phyloP scores from a whole-genome alignment of 2,797 vertebrate species.

The Tarsius wallacei region DNA sequence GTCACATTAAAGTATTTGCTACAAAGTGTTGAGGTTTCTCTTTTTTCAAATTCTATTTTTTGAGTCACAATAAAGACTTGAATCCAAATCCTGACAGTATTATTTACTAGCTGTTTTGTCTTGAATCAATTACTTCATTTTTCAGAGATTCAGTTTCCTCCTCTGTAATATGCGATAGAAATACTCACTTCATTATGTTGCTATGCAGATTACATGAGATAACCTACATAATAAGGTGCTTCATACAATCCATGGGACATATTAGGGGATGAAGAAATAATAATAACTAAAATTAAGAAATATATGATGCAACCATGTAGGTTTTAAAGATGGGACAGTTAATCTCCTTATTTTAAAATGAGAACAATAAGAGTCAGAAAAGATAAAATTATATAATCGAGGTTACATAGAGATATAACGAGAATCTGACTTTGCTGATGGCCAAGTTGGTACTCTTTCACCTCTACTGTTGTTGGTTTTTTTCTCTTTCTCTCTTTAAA shows the following conservation, averaged over 20 bases:
- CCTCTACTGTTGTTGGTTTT: neutral
- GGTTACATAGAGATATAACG: neutral
- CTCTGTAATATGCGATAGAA: neutral
- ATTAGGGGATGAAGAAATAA: neutral
- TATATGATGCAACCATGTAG: neutral
- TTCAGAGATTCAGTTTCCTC: neutral
- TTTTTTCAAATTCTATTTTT: slow-evolving; percentile 11
- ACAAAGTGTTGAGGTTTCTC: neutral
- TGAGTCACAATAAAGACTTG: neutral
- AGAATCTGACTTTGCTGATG: neutral
- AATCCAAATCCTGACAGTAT: neutral
- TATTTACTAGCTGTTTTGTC: neutral
- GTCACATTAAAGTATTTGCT: slow-evolving; percentile 21
- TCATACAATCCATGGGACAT: neutral
- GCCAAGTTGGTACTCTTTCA: neutral
- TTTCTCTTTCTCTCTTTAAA: slow-evolving; percentile 37
- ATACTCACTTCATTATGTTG: neutral
- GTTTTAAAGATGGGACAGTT: neutral
- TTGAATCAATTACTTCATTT: slow-evolving; percentile 45
- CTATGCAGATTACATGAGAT: neutral
- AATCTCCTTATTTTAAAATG: slow-evolving; percentile 30
- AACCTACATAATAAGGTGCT: neutral
- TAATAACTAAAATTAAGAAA: neutral
- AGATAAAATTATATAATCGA: neutral
- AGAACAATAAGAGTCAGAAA: neutral